Conservation (phyloP, 2,888 invertebrate species). For the Cloeon dipterum region DNA sequence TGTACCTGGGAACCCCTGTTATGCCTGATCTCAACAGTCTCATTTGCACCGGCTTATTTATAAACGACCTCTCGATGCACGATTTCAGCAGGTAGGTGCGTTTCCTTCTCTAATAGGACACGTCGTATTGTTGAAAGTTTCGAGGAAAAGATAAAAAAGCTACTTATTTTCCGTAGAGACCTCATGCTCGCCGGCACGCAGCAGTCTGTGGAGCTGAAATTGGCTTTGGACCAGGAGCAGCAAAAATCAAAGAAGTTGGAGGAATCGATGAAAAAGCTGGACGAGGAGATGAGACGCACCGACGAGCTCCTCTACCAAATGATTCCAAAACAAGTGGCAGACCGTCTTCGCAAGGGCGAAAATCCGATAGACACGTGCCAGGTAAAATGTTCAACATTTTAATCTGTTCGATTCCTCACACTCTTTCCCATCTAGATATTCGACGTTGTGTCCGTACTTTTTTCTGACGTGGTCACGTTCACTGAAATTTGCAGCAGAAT, state of each 20-base stretch:
- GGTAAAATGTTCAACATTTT: conserved; percentile 20
- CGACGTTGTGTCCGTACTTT: conserved; percentile 83
- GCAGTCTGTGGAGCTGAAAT: conserved; percentile 85
- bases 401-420: too few species aligned
- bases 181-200: conserved; percentile 91
- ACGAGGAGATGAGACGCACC: conserved; percentile 87
- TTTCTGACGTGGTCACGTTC: conserved; percentile 95
- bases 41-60: conserved; percentile 80
- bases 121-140: too few species aligned
- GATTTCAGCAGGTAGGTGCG: conserved; percentile 97
- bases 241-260: conserved; percentile 90
- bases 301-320: conserved; percentile 93
- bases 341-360: conserved; percentile 77
- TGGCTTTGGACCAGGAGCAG: conserved; percentile 89
- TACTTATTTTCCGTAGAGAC: too few species aligned
- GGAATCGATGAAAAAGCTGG: conserved; percentile 87
- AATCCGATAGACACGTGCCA: conserved; percentile 93
- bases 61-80: conserved; percentile 97
- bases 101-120: too few species aligned
- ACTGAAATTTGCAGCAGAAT: conserved; percentile 92
- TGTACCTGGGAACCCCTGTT: conserved; percentile 89
- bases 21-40: conserved; percentile 88
- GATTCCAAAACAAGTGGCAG: conserved; percentile 96
- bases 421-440: too few species aligned
- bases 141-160: too few species aligned